Conservation (phyloP, 1,140 invertebrate species). For the Coptotermes formosanus region DNA sequence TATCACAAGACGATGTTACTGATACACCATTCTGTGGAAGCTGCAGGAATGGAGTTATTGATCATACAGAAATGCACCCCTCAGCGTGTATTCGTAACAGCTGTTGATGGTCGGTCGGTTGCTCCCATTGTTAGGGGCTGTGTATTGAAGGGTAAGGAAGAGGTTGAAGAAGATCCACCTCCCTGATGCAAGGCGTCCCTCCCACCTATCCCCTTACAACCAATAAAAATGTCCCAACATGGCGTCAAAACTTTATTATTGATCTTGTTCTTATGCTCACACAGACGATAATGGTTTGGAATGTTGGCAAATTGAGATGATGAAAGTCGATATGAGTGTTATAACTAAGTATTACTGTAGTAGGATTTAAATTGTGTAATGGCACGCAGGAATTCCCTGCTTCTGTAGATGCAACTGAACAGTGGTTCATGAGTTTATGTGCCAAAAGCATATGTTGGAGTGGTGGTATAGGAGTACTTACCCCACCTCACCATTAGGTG, state of each 20-base stretch:
- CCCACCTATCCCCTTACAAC: slow-evolving; percentile 17
- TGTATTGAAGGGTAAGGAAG: not conserved
- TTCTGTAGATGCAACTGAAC: too few relatives aligned
- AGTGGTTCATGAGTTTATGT: too few relatives aligned
- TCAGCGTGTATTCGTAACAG: slow-evolving; percentile 6
- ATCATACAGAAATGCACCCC: not conserved
- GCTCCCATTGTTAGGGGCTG: not conserved
- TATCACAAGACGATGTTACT: not conserved
- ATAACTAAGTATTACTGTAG: not conserved
- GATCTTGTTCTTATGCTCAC: not conserved
- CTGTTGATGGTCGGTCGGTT: not conserved
- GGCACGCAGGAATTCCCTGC: too few relatives aligned
- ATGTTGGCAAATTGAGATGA: not conserved
- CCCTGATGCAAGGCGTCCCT: not conserved
- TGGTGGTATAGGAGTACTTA: too few relatives aligned
- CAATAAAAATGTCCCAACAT: slow-evolving; percentile 17
- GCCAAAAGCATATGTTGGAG: too few relatives aligned
- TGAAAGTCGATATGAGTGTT: not conserved
- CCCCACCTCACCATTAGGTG: too few relatives aligned
- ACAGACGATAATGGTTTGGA: not conserved
- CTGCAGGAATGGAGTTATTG: not conserved
- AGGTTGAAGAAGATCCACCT: not conserved
- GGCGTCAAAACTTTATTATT: slow-evolving; percentile 16
- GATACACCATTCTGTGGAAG: not conserved
- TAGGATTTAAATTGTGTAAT: not conserved